phyloP scores from a whole-genome alignment of 2,113 vertebrate species.

The Nycticorax nycticorax region DNA sequence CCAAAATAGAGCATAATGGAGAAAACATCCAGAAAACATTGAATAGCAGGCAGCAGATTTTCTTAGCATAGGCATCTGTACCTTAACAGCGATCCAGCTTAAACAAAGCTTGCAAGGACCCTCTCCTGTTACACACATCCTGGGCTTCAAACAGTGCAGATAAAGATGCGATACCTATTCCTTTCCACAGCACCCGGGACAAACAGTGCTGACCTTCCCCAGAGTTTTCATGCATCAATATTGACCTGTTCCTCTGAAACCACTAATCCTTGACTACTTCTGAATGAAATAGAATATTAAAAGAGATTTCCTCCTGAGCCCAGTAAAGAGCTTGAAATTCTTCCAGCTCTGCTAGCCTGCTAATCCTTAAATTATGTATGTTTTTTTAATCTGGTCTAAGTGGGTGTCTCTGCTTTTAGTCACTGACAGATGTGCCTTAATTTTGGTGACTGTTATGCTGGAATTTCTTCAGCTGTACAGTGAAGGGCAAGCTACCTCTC shows the following conservation, averaged over 20 bases:
- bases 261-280: slow-evolving; percentile 53
- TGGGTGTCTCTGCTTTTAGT: slow-evolving; percentile 45
- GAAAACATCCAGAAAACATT: not conserved
- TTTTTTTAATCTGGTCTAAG: slow-evolving; percentile 52
- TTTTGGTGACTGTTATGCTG: slow-evolving; percentile 20
- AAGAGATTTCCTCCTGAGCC: slow-evolving; percentile 57
- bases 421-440: slow-evolving; percentile 38
- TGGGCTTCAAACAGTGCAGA: not conserved
- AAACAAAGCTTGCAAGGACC: not conserved
- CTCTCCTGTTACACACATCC: not conserved
- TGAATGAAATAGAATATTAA: slow-evolving; percentile 54
- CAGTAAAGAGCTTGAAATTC: slow-evolving; percentile 58
- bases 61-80: not conserved
- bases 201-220: slow-evolving; percentile 8
- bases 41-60: not conserved
- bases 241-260: slow-evolving; percentile 17
- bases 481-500: not conserved
- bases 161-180: not conserved
- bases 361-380: slow-evolving; percentile 63
- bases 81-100: not conserved
- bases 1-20: not conserved
- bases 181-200: not conserved
- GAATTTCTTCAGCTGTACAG: slow-evolving; percentile 20
- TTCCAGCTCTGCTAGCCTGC: slow-evolving; percentile 37
- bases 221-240: not conserved